Base-by-base conservation (phyloP, 2,797 vertebrate species). In the Gymnothorax javanicus region DNA sequence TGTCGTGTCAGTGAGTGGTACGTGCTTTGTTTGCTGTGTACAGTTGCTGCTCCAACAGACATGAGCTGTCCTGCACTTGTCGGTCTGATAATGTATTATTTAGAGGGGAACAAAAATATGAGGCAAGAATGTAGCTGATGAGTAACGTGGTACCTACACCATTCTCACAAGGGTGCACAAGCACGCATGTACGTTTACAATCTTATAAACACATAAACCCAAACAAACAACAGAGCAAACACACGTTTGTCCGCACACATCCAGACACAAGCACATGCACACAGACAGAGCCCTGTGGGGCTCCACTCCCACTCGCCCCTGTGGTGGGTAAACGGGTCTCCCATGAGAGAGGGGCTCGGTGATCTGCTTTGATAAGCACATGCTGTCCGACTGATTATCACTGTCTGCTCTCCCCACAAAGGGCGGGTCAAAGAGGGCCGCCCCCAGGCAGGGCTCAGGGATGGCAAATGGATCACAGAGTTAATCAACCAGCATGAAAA, bases 391-490 rank as follows among this genome's bases (percentile, higher is more conserved):
- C 52, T 17, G 73, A 77, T 77, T 33, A 50, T 50, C 43, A 3
- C 43, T 12, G 27, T 43, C 73, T 33, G 73, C 73, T 50, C 73
- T 17, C 73, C 6, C 73, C 43, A 77, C 15, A 77, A 77, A 77
- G 73, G 33, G 33, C 33, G 4, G 73, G 43, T 3, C 73, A 52
- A 43, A 77, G 15, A 15, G 43, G 33, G 15, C 12, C 4, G 33
- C 43, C 75, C 43, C 75, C 75, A 13, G 75, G 43, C 17, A 0
- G 43, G 43, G 43, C 75, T 79, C 75, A 52, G 75, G 43, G 43
- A 33, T 8, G 43, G 75, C 33, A 50, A 79, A 79, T 79, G 75
- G 75, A 79, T 79, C 75, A 79, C 43, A 79, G 75, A 79, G 75
- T 79, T 79, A 79, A 79, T 79, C 43, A 79, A 79, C 13, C 75